These are phyloP conservation scores for Ophion costatus DNA, from an alignment of 2,888 invertebrate species.

Conservation along the genomic window DNA sequence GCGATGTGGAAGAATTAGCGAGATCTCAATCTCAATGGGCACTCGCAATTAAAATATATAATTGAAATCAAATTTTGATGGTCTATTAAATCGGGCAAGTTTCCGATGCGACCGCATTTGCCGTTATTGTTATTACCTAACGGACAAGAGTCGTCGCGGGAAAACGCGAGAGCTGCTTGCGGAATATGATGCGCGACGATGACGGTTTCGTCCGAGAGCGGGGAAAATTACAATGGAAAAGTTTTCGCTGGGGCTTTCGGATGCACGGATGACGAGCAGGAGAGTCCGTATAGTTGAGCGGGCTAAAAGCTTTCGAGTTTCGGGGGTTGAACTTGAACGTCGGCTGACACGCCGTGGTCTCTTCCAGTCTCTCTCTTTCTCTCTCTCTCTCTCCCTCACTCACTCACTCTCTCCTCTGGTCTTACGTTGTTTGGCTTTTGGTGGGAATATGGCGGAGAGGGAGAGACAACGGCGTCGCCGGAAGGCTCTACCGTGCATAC, in stretches of 20 bases:
- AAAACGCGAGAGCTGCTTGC: conserved; percentile 8
- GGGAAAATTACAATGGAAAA: conserved; percentile 64
- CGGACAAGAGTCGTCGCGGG: background rate
- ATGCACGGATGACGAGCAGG: conserved; percentile 25
- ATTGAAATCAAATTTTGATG: conserved; percentile 49
- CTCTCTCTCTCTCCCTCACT: conserved; percentile 28
- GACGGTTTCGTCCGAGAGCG: background rate
- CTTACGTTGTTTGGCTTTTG: conserved; percentile 42
- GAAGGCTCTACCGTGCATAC: conserved; percentile 60
- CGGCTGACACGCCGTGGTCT: conserved; percentile 56
- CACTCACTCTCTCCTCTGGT: conserved; percentile 3
- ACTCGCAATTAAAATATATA: conserved; percentile 48
- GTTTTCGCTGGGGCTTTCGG: conserved; percentile 30
- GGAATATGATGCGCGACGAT: conserved; percentile 12
- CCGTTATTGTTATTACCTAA: conserved; percentile 30
- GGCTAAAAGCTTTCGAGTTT: conserved; percentile 64
- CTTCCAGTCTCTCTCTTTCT: conserved; percentile 22
- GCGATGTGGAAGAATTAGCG: conserved; percentile 4
- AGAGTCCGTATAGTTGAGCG: conserved; percentile 37
- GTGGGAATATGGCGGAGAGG: conserved; percentile 5
- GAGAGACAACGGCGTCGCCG: conserved; percentile 51
- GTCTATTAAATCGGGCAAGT: conserved; percentile 31
- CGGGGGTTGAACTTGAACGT: conserved; percentile 62
- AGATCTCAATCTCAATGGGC: conserved; percentile 39
- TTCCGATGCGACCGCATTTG: background rate